Conservation (phyloP, 2,888 invertebrate species). For the Kuschelorhynchus macadamiae region DNA sequence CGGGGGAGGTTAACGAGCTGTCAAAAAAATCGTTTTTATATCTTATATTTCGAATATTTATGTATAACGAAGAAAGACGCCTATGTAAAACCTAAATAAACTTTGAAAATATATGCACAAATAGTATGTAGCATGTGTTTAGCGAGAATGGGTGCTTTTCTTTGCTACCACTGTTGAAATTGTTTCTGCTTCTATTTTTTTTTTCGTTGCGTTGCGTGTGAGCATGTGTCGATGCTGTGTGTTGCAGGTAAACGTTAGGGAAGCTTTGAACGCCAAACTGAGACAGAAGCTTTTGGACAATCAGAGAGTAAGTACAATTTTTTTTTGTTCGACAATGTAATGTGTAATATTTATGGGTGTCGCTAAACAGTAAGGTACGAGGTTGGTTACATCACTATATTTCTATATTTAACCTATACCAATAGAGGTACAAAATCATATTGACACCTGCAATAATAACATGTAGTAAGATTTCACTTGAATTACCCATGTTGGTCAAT, state of each 20-base stretch:
- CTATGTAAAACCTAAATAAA: no score
- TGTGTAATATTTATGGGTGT: background rate
- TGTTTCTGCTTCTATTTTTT: slow-evolving; percentile 9
- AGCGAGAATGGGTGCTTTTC: slow-evolving; percentile 16
- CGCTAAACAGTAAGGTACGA: no score
- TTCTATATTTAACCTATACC: no score
- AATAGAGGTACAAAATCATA: no score
- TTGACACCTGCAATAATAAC: no score
- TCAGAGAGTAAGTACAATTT: slow-evolving; percentile 37
- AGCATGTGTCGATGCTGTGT: slow-evolving; percentile 47
- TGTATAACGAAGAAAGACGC: no score
- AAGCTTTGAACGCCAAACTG: slow-evolving; percentile 45
- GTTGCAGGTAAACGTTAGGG: slow-evolving; percentile 49
- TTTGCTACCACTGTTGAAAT: background rate
- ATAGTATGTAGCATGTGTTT: background rate
- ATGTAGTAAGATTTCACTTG: no score
- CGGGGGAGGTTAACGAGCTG: no score
- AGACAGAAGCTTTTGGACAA: slow-evolving; percentile 32
- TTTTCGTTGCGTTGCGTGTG: slow-evolving; percentile 38
- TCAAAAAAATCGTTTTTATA: no score
- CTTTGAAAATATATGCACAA: slow-evolving; percentile 9
- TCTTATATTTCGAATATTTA: no score
- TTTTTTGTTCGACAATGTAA: background rate
- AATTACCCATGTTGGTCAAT: no score
- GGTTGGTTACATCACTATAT: no score